Conservation (phyloP, 64 coral and sea anemone species). For the Pocillopora damicornis region DNA sequence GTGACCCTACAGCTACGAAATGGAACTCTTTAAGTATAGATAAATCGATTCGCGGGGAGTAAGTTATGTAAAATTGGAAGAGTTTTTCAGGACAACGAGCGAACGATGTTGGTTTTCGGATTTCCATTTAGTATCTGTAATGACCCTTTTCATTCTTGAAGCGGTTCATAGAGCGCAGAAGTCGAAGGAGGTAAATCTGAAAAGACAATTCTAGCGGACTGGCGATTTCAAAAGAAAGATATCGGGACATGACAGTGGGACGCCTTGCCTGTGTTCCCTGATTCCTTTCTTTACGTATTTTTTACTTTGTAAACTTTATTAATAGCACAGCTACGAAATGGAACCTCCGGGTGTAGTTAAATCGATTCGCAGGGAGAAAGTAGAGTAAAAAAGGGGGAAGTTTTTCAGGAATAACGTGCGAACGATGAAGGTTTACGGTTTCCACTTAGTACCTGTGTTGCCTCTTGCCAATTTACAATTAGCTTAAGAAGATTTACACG, state of each 20-base stretch:
- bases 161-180: neutral
- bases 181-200: neutral
- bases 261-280: too few relatives aligned
- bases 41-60: neutral
- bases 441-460: neutral
- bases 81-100: neutral
- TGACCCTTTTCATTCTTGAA: neutral
- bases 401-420: neutral
- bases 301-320: too few relatives aligned
- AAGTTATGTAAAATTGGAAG: neutral
- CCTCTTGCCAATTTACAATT: neutral
- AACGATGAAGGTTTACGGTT: neutral
- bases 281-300: too few relatives aligned
- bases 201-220: neutral
- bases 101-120: neutral
- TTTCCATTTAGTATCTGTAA: neutral
- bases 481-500: neutral
- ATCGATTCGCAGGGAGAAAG: constrained; percentile 4
- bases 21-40: neutral
- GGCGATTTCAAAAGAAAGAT: neutral
- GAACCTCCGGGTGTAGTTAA: neutral
- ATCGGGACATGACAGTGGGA: neutral
- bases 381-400: neutral
- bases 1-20: neutral
- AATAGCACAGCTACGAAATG: neutral